These are phyloP conservation scores for Pangasius djambal DNA, from an alignment of 2,797 vertebrate genomes.

Conservation along the genomic window DNA sequence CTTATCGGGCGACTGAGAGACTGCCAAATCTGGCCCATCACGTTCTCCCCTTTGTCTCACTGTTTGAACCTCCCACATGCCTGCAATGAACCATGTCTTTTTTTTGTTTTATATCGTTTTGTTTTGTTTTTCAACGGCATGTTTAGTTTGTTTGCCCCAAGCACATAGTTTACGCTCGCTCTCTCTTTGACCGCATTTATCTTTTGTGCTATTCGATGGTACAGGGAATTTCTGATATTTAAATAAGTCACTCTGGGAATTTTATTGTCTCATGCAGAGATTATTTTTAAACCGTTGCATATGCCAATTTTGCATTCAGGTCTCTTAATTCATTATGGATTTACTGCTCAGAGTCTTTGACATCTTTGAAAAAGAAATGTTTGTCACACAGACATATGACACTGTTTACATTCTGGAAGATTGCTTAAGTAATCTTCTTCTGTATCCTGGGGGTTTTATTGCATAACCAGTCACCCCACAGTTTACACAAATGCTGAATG, in stretches of 20 bases:
- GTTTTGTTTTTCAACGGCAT: slow-evolving; percentile 23
- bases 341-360: neutral
- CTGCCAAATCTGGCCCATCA: slow-evolving; percentile 66
- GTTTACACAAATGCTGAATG: slow-evolving; percentile 79
- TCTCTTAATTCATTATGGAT: neutral
- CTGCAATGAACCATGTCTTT: slow-evolving; percentile 58
- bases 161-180: slow-evolving; percentile 38
- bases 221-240: slow-evolving; percentile 34
- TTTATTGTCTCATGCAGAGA: slow-evolving; percentile 15
- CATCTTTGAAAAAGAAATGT: neutral
- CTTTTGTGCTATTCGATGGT: slow-evolving; percentile 13
- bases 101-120: slow-evolving; percentile 38
- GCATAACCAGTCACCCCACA: slow-evolving; percentile 65
- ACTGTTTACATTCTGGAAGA: slow-evolving; percentile 62
- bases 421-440: slow-evolving; percentile 32
- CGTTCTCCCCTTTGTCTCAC: slow-evolving; percentile 69
- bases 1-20: slow-evolving; percentile 72
- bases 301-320: neutral
- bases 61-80: slow-evolving; percentile 72
- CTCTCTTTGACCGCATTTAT: slow-evolving; percentile 46
- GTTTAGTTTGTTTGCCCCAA: slow-evolving; percentile 44
- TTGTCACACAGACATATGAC: slow-evolving; percentile 15
- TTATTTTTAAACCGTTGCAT: neutral
- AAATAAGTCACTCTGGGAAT: slow-evolving; percentile 40
- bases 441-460: slow-evolving; percentile 10